A percentile compares a stretch with the other conserved stretches of the same genome.
These are phyloP conservation scores for Amblyteles armatorius DNA, from an alignment of 2,888 invertebrate species.

Conservation along the genomic window DNA sequence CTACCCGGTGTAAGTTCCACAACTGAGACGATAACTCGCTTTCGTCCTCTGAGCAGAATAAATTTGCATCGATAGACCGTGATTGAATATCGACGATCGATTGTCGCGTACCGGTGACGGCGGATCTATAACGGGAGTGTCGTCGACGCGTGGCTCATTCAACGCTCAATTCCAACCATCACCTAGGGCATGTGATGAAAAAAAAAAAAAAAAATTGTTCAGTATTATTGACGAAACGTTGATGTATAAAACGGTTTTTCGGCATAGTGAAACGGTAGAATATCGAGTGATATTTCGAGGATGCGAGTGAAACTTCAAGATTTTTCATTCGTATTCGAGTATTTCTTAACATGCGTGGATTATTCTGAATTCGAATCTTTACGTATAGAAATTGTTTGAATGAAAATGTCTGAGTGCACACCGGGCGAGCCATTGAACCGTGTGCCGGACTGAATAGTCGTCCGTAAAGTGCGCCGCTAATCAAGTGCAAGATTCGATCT, in stretches of 20 bases:
- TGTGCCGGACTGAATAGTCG: neutral
- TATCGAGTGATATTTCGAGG: neutral
- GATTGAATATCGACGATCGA: neutral
- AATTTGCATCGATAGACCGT: neutral
- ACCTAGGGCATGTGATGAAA: neutral
- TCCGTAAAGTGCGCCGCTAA: constrained; percentile 22
- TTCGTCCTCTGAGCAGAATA: neutral
- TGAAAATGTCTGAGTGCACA: constrained; percentile 18
- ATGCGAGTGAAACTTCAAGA: neutral
- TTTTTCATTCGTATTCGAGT: constrained; percentile 1
- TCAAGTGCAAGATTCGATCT: constrained; percentile 34
- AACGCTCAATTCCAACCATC: neutral
- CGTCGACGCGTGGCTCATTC: constrained; percentile 8
- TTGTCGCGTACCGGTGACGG: constrained; percentile 10
- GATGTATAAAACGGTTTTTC: neutral
- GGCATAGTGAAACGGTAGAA: neutral
- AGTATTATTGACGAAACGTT: neutral
- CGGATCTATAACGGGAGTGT: constrained; percentile 29
- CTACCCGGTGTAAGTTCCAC: constrained; percentile 76
- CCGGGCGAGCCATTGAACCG: constrained; percentile 2
- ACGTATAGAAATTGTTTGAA: neutral
- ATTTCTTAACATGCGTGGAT: constrained; percentile 4
- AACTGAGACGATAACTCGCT: constrained; percentile 13
- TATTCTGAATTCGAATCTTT: neutral
- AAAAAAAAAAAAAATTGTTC: neutral